Evolutionary conservation across 1,140 invertebrate genomes (phyloP).

Genomic region (Bradysia coprophila): DNA sequence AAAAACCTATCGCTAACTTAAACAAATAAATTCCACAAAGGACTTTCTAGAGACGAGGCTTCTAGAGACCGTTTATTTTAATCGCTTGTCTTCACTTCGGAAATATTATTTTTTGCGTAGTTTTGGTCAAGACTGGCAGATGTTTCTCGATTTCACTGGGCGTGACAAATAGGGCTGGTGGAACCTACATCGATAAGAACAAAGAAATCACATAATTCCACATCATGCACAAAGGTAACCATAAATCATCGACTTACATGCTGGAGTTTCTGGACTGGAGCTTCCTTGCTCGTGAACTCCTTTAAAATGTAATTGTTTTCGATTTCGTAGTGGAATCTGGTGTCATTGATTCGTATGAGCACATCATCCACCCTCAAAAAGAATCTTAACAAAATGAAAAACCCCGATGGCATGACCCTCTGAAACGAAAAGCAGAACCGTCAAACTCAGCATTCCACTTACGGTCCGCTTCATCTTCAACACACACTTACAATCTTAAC

Average conservation of each 20-base stretch:
- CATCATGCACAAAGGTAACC: no score
- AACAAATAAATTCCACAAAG: no score
- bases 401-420: constrained; percentile 88
- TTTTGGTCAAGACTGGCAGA: constrained; percentile 25
- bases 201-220: no score
- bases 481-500: constrained; percentile 78
- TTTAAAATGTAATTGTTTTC: constrained; percentile 52
- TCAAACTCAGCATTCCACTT: not conserved
- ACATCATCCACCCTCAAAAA: constrained; percentile 91
- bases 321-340: constrained; percentile 74
- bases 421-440: constrained; percentile 28
- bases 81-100: no score
- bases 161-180: constrained; percentile 27
- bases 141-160: constrained; percentile 33
- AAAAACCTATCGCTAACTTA: no score
- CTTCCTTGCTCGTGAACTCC: constrained; percentile 59
- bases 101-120: constrained; percentile 27
- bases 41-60: no score
- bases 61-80: no score
- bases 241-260: constrained; percentile 8
- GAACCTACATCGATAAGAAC: no score
- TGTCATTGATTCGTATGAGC: constrained; percentile 76
- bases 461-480: not conserved
- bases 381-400: constrained; percentile 79
- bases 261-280: constrained; percentile 39